Evolutionary conservation across 2,888 invertebrate species (phyloP), one percentile per base, ranked within the genome.

Genomic region (Hypercompe scribonia): DNA sequence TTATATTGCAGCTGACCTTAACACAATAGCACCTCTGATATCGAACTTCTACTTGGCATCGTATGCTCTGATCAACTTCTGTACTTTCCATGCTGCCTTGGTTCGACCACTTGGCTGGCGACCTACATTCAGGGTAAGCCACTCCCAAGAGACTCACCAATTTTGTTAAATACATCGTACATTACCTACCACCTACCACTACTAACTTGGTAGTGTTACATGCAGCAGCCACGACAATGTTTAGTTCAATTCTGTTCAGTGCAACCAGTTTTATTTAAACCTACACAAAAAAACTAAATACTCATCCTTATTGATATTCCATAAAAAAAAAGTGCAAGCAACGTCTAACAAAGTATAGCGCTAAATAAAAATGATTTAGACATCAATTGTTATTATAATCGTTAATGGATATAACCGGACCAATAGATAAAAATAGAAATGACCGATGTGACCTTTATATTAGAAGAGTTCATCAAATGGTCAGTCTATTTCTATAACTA

Each of bases 31-130:
- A 18, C 99, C 99, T 0, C 95, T 99, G 81, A 99, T 99, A 85
- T 98, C 99, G n/a, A 99, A 98, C 89, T 99, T 99, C 93, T 99
- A 99, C 93, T 96, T 99, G 91, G 98, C 99, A 0, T 98, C 99
- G 3, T 99, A 99, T 90, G 99, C 99, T 31, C 96, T 99, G 77
- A 98, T 99, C 88, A 99, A 99, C 95, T 99, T 99, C 95, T 99
- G 99, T 90, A 99, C 99, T 39, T 99, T 99, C 96, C 99, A 99
- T 92, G 99, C 99, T 7, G 98, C 98, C 1, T 96, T 99, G 63
- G 97, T 98, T 39, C 97, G 98, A 76, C 98, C 98, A 0, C 94
- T 98, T 33, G 98, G 98, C n/a, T 98, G 98, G 98, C 96, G 98
- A 78, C 98, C 98, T 72, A 98, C 98, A 4, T 98, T 98, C 92